These are phyloP conservation scores for Gobiocypris rarus DNA, from an alignment of 2,113 vertebrate species.

Conservation along the genomic window DNA sequence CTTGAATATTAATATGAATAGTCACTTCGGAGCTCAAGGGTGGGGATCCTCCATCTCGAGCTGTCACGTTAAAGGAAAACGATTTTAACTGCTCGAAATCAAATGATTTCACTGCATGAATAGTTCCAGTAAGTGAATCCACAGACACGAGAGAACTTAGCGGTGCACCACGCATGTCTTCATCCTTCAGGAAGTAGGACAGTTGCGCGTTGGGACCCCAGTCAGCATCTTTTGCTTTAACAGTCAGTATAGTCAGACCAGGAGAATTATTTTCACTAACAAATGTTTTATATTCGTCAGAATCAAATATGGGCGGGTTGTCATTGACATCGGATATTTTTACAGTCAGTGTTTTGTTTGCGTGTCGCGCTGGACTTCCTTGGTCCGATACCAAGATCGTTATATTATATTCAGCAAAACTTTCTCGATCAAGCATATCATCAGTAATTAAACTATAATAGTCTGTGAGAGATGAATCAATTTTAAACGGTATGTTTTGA, in stretches of 20 bases:
- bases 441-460: slow-evolving; percentile 71
- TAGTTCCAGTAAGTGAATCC: slow-evolving; percentile 52
- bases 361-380: slow-evolving; percentile 65
- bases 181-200: slow-evolving; percentile 63
- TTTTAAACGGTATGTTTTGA: slow-evolving; percentile 70
- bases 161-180: slow-evolving; percentile 16
- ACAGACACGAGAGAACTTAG: slow-evolving; percentile 47
- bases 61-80: slow-evolving; percentile 43
- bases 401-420: slow-evolving; percentile 68
- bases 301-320: slow-evolving; percentile 53
- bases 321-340: slow-evolving; percentile 66
- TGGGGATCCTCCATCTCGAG: slow-evolving; percentile 62
- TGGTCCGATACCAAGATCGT: slow-evolving; percentile 66
- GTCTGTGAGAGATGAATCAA: slow-evolving; percentile 69
- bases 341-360: slow-evolving; percentile 64
- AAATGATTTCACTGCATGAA: slow-evolving; percentile 49
- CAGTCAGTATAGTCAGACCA: slow-evolving; percentile 51
- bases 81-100: slow-evolving; percentile 63
- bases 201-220: slow-evolving; percentile 58
- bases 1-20: slow-evolving; percentile 6
- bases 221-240: slow-evolving; percentile 59
- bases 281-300: slow-evolving; percentile 32
- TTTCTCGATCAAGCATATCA: slow-evolving; percentile 65
- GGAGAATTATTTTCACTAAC: slow-evolving; percentile 62
- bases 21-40: slow-evolving; percentile 51